A percentile compares a stretch with the other conserved stretches of the same genome.
These are phyloP conservation scores for Intellagama lesueurii DNA, from an alignment of 2,797 vertebrate species.

Conservation along the genomic window DNA sequence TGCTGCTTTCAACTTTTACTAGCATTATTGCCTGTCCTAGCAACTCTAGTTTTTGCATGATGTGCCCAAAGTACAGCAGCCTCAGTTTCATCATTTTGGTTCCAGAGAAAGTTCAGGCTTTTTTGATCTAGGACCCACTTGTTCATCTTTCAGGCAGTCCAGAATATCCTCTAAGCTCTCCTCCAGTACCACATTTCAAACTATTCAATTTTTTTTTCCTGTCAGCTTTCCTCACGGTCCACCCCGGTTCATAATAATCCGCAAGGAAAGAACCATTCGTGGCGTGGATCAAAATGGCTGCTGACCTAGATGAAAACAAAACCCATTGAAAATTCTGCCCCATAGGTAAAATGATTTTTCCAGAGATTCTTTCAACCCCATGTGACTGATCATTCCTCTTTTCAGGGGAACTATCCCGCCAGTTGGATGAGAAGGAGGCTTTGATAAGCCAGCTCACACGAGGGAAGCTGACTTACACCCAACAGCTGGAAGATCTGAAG, in stretches of 20 bases:
- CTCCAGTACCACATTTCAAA: no score
- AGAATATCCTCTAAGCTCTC: no score
- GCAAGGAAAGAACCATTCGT: neutral
- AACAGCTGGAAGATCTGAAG: slow-evolving; percentile 88
- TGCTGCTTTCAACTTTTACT: no score
- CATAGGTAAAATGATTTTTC: neutral
- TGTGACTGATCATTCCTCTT: neutral
- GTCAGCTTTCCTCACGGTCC: no score
- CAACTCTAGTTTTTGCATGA: no score
- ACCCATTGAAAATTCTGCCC: neutral
- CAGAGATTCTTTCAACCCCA: neutral
- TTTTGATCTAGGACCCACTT: no score
- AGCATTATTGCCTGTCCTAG: no score
- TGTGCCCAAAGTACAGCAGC: no score
- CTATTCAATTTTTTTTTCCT: no score
- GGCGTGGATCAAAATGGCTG: neutral
- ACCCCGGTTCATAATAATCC: neutral
- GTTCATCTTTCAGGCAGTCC: no score
- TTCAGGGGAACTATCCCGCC: slow-evolving; percentile 84
- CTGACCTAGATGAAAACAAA: neutral
- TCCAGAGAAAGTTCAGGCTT: no score
- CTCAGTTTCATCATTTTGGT: no score
- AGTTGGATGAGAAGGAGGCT: slow-evolving; percentile 87
- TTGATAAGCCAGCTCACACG: slow-evolving; percentile 85
- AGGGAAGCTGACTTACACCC: slow-evolving; percentile 86